These are phyloP conservation scores for Daptonema setosum DNA, from an alignment of 2,888 invertebrate species.

Conservation along the genomic window DNA sequence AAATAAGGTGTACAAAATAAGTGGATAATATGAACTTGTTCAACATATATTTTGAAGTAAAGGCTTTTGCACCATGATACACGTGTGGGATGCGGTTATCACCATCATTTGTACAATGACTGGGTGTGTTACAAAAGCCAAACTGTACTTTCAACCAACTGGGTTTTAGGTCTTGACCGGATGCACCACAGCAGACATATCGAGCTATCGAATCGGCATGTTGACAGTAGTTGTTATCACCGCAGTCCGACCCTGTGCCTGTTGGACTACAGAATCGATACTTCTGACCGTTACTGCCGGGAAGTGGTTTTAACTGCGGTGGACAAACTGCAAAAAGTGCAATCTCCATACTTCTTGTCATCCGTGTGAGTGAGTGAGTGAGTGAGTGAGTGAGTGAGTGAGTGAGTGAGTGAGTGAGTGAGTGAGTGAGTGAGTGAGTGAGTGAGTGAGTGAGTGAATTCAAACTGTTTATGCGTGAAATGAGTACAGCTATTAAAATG, in stretches of 20 bases:
- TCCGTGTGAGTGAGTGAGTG: no score
- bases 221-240: constrained; percentile 23
- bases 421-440: no score
- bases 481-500: neutral
- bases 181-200: constrained; percentile 25
- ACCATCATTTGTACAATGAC: no score
- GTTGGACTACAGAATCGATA: constrained; percentile 24
- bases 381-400: no score
- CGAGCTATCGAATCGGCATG: constrained; percentile 8
- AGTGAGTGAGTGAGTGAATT: no score
- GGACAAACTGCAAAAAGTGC: constrained; percentile 17
- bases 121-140: neutral
- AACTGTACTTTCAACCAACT: constrained; percentile 11
- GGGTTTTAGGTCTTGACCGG: constrained; percentile 22
- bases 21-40: neutral
- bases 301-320: constrained; percentile 24
- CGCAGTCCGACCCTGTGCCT: constrained; percentile 23
- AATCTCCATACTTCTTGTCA: neutral
- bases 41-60: neutral
- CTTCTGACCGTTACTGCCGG: constrained; percentile 21
- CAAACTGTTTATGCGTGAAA: neutral
- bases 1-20: no score
- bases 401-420: no score
- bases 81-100: no score
- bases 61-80: no score